Conservation (phyloP, 53 echinoderm and acorn worm genomes). For the Temnopleurus reevesii region DNA sequence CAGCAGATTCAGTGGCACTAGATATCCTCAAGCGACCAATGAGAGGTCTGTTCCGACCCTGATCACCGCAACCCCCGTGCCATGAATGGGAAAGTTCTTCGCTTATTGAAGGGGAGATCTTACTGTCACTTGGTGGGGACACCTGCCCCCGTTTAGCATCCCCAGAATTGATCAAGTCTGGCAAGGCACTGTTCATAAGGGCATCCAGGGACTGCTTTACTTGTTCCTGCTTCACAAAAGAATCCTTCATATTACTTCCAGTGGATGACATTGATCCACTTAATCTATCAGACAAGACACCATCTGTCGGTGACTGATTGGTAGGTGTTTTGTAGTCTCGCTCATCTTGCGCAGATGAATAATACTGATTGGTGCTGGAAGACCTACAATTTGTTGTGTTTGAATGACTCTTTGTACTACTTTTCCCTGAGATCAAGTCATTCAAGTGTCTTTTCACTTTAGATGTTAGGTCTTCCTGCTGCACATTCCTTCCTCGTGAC, state of each 20-base stretch:
- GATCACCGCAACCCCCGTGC: constrained; percentile 7
- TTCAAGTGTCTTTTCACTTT: constrained; percentile 48
- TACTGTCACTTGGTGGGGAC: not conserved
- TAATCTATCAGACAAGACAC: not conserved
- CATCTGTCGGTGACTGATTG: constrained; percentile 14
- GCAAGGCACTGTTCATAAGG: constrained; percentile 44
- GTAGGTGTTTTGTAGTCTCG: constrained; percentile 40
- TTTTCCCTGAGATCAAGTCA: constrained; percentile 58
- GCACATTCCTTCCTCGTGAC: not conserved
- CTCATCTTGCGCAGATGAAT: not conserved
- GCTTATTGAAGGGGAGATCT: not conserved
- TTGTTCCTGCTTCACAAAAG: not conserved
- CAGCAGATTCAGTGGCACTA: not conserved
- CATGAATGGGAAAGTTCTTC: constrained; percentile 27
- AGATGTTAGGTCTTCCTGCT: constrained; percentile 39
- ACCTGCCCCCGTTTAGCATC: constrained; percentile 7
- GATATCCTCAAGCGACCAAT: not conserved
- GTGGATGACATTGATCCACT: not conserved
- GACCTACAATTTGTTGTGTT: not conserved
- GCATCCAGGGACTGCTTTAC: not conserved
- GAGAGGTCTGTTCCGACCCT: not conserved
- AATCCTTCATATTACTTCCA: not conserved
- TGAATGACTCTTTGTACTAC: not conserved
- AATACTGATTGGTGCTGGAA: constrained; percentile 42
- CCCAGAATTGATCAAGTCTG: constrained; percentile 43